Conservation (phyloP, 1,140 invertebrate genomes). For the Aculops lycopersici region DNA sequence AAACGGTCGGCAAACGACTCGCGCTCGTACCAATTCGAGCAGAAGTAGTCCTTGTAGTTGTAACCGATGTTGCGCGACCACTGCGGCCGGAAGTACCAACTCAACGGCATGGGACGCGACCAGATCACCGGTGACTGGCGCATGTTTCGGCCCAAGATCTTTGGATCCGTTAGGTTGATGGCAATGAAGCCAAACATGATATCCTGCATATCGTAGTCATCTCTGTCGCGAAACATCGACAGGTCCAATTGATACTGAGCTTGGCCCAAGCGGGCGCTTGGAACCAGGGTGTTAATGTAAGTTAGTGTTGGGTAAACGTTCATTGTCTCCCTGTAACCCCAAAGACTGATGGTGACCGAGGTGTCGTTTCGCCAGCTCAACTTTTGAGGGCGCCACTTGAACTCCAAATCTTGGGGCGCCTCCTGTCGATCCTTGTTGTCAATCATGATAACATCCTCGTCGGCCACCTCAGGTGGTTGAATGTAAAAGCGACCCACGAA, state of each 20-base stretch:
- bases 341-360: constrained; percentile 9
- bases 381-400: constrained; percentile 12
- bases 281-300: constrained; percentile 10
- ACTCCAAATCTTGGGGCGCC: constrained; percentile 8
- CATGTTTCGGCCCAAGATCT: constrained; percentile 24
- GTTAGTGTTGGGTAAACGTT: constrained; percentile 12
- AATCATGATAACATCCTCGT: constrained; percentile 10
- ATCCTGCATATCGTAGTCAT: constrained; percentile 27
- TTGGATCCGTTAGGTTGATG: constrained; percentile 46
- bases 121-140: constrained; percentile 46
- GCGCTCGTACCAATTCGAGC: constrained; percentile 52
- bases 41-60: constrained; percentile 43
- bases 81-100: constrained; percentile 60
- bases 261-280: constrained; percentile 4
- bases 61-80: constrained; percentile 21
- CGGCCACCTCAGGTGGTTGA: constrained; percentile 16
- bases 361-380: constrained; percentile 8
- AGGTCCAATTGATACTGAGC: constrained; percentile 5
- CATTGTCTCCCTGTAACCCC: constrained; percentile 11
- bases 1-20: constrained; percentile 59
- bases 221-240: constrained; percentile 24
- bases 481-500: constrained; percentile 74
- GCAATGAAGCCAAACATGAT: constrained; percentile 60
- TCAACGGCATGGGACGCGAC: constrained; percentile 60
- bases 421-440: constrained; percentile 10